A percentile compares a stretch with the other conserved stretches of the same genome.
Conservation (phyloP, 2,797 vertebrate species). For the Orestias chungarensis region DNA sequence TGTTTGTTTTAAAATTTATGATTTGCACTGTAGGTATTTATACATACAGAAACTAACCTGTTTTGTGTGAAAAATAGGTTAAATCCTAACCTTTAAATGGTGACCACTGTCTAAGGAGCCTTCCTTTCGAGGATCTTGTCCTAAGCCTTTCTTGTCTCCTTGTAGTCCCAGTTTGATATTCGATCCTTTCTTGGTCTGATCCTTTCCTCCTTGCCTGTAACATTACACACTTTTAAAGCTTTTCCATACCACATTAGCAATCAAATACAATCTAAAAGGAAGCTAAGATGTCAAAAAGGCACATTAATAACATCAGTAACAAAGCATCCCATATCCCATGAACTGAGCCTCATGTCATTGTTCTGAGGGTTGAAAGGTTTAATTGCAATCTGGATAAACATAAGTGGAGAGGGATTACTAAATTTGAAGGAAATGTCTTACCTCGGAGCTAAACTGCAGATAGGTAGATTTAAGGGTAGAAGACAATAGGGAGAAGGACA, state of each 20-base stretch:
- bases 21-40: neutral
- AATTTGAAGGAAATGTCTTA: constrained; percentile 74
- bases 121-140: constrained; percentile 91
- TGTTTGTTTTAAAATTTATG: neutral
- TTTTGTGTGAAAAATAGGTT: constrained; percentile 7
- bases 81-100: constrained; percentile 85
- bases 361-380: constrained; percentile 32
- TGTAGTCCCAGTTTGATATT: constrained; percentile 95
- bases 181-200: constrained; percentile 92
- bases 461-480: constrained; percentile 78
- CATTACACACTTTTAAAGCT: constrained; percentile 32
- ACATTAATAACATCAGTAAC: constrained; percentile 25
- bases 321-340: constrained; percentile 40
- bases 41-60: neutral
- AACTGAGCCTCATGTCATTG: constrained; percentile 42
- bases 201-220: constrained; percentile 94
- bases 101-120: constrained; percentile 88
- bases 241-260: neutral
- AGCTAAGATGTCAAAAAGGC: neutral
- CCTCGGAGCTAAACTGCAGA: constrained; percentile 94
- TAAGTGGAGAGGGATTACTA: constrained; percentile 10
- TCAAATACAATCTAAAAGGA: constrained; percentile 7
- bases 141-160: constrained; percentile 92
- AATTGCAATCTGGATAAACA: constrained; percentile 30
- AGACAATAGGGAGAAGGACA: constrained; percentile 57